These are phyloP conservation scores for Rhingia rostrata DNA, from an alignment of 2,888 invertebrate genomes.

Conservation along the genomic window DNA sequence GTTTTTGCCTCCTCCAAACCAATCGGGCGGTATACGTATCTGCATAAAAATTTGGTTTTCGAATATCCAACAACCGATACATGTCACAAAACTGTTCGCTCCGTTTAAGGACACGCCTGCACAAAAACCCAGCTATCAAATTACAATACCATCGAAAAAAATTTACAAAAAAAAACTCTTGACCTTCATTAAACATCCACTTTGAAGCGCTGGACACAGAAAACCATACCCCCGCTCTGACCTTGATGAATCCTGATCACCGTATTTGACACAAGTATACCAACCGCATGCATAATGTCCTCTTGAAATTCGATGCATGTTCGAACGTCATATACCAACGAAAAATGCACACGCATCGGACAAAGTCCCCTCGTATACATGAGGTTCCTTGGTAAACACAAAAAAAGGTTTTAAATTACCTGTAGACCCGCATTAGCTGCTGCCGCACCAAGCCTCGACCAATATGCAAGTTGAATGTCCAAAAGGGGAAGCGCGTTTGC, in stretches of 20 bases:
- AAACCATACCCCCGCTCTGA: conserved; percentile 17
- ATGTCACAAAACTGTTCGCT: conserved; percentile 1
- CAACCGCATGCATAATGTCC: conserved; percentile 45
- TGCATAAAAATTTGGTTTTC: not conserved
- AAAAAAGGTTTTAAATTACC: conserved; percentile 64
- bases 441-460: conserved; percentile 9
- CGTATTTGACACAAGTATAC: conserved; percentile 13
- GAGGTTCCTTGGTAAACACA: conserved; percentile 4
- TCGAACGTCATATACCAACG: not conserved
- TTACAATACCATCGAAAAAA: conserved; percentile 3
- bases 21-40: no score
- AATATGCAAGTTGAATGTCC: conserved; percentile 42
- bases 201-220: conserved; percentile 12
- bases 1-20: no score
- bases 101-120: conserved; percentile 8
- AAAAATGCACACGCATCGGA: conserved; percentile 53
- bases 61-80: not conserved
- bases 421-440: conserved; percentile 60
- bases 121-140: conserved; percentile 6
- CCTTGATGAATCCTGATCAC: conserved; percentile 54
- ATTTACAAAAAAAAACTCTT: conserved; percentile 22
- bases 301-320: conserved; percentile 65
- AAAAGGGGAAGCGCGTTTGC: conserved; percentile 46
- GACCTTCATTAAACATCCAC: conserved; percentile 52
- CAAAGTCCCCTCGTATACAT: conserved; percentile 10